Base-by-base conservation (phyloP, 64 coral and sea anemone genomes). In the Stichodactyla mertensii region DNA sequence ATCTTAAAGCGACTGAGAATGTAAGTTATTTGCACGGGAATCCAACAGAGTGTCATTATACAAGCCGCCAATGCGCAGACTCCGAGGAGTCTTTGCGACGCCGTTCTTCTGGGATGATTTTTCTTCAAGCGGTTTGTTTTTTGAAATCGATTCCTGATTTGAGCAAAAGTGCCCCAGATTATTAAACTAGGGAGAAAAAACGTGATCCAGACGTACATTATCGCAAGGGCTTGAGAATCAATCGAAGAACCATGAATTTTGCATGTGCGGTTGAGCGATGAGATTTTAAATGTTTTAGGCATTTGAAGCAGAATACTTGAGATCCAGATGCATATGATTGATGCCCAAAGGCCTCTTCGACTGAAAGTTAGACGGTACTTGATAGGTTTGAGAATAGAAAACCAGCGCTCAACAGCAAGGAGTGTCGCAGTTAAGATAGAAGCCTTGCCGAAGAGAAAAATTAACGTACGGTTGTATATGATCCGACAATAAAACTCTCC, bases 321-420 rank as follows among this genome's bases (percentile, higher is more conserved):
- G 10, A 87, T 24, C 67, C 86, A 87, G 4, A 87, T 87, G 45
- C 19, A 55, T 6, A 55, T 55, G 45, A 87, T 77, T 19, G 66
- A 87, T 20, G n/a, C 64, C 18, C 51, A 15, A 11, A 87, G 66
- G 6, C 69, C 8, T 23, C 54, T 11, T 12, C 53, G 66, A 14
- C 60, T 77, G 20, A 87, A 77, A 6, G 20, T 3, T 8, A 87
- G 61, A 13, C 85, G 64, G 67, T 87, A 87, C 52, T 87, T 54
- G n/a, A 87, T 69, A 24, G 86, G 69, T 8, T 87, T 87, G 54
- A 87, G 52, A 22, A 74, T 31, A 1, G 86, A 53, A 23, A 55
- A 87, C 86, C 86, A 87, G 19, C 86, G 86, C 52, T 87, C 86
- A 12, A 87, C 71, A 27, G 86, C 67, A 2, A 87, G 86, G 86